phyloP scores from a whole-genome alignment of 2,797 vertebrate species.

The Malurus leucopterus region DNA sequence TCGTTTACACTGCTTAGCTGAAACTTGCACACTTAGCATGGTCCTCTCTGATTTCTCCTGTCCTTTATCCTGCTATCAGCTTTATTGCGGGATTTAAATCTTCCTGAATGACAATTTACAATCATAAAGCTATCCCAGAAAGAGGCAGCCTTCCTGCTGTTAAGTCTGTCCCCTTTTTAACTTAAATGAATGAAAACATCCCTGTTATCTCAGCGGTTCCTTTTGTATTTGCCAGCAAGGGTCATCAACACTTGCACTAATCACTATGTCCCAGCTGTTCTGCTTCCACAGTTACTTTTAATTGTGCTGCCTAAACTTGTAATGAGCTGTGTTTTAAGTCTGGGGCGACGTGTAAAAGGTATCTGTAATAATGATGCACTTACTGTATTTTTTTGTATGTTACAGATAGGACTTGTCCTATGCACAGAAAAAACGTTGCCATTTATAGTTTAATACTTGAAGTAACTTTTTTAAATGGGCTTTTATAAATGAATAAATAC shows the following conservation, averaged over 20 bases:
- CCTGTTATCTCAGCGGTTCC: not conserved
- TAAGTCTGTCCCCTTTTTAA: not conserved
- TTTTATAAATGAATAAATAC: constrained; percentile 68
- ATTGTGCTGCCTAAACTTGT: constrained; percentile 49
- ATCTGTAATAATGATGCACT: not conserved
- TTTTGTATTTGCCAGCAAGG: constrained; percentile 8
- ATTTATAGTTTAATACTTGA: constrained; percentile 69
- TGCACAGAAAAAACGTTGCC: constrained; percentile 63
- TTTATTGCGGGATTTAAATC: not conserved
- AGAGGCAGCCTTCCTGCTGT: not conserved
- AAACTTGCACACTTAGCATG: not conserved
- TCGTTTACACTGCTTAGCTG: not conserved
- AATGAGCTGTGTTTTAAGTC: constrained; percentile 59
- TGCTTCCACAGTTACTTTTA: constrained; percentile 40
- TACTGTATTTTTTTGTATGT: constrained; percentile 57
- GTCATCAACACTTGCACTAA: constrained; percentile 47
- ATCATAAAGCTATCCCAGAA: not conserved
- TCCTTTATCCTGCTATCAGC: not conserved
- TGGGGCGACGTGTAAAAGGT: constrained; percentile 19
- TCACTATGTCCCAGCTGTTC: constrained; percentile 37
- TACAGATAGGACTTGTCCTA: constrained; percentile 51
- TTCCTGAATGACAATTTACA: not conserved
- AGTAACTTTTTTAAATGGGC: constrained; percentile 65
- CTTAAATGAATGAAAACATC: not conserved
- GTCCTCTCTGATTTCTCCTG: not conserved